These are phyloP conservation scores for Drosophila siamana DNA, from an alignment of 2,888 invertebrate genomes.

Conservation along the genomic window DNA sequence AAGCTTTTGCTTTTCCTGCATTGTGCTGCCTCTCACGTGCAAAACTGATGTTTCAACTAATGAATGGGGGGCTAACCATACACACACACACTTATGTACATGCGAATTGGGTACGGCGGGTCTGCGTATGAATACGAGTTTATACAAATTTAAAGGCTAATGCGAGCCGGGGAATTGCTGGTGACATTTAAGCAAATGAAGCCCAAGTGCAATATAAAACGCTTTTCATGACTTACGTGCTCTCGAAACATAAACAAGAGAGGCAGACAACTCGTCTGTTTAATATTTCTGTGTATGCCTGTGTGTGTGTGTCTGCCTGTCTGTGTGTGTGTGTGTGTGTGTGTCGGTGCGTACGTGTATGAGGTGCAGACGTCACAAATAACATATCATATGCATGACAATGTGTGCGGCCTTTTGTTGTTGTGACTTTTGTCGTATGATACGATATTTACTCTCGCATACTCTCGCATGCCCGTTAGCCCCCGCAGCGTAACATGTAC, in stretches of 20 bases:
- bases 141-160: conserved; percentile 36
- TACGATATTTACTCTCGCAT: conserved; percentile 10
- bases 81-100: too few relatives aligned
- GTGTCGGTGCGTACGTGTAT: too few relatives aligned
- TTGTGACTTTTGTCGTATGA: conserved; percentile 17
- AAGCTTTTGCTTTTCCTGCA: neutral
- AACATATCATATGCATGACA: conserved; percentile 33
- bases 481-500: conserved; percentile 49
- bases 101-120: neutral
- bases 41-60: conserved; percentile 24
- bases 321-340: neutral
- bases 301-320: neutral
- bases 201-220: conserved; percentile 70
- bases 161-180: conserved; percentile 32
- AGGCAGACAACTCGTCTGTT: conserved; percentile 34
- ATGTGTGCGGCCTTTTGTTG: conserved; percentile 16
- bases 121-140: conserved; percentile 11
- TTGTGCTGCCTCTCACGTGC: conserved; percentile 4
- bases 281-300: conserved; percentile 1
- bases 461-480: conserved; percentile 2
- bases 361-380: conserved; percentile 25
- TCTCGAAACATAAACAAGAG: conserved; percentile 32
- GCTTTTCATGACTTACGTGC: conserved; percentile 55
- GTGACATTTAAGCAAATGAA: conserved; percentile 66
- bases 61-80: conserved; percentile 29